Conservation (phyloP, 1,140 invertebrate genomes). For the Lepidurus arcticus region DNA sequence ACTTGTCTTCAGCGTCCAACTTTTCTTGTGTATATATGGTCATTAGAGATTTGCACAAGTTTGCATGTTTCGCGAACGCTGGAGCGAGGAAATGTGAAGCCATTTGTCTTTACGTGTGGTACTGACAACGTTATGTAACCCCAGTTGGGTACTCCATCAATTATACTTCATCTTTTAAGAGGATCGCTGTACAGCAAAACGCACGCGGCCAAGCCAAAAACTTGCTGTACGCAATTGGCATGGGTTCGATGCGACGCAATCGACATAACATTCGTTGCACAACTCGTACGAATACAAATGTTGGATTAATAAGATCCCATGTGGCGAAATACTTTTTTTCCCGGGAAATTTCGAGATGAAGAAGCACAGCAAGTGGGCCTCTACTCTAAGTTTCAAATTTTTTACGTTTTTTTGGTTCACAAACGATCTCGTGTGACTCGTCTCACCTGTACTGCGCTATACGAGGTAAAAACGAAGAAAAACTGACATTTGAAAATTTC, state of each 20-base stretch:
- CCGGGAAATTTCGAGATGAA: background rate
- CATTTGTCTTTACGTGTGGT: no score
- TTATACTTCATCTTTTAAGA: no score
- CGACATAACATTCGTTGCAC: background rate
- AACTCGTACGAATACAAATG: background rate
- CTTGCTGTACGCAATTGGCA: background rate
- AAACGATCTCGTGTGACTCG: no score
- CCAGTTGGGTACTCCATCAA: no score
- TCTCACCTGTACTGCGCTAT: no score
- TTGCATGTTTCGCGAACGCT: background rate
- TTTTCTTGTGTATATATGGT: background rate
- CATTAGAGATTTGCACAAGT: background rate
- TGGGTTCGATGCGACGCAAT: constrained; percentile 1
- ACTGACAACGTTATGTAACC: no score
- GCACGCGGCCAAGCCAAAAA: background rate
- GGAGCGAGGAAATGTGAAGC: no score
- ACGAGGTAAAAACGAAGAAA: no score
- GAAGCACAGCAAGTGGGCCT: background rate
- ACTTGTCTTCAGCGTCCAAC: background rate
- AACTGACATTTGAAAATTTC: no score
- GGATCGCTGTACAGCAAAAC: background rate
- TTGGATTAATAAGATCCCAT: background rate
- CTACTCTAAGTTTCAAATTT: background rate
- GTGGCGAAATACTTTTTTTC: background rate
- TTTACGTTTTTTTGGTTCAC: no score